Conservation (phyloP, 2,113 vertebrate genomes). For the Pelecanus crispus region DNA sequence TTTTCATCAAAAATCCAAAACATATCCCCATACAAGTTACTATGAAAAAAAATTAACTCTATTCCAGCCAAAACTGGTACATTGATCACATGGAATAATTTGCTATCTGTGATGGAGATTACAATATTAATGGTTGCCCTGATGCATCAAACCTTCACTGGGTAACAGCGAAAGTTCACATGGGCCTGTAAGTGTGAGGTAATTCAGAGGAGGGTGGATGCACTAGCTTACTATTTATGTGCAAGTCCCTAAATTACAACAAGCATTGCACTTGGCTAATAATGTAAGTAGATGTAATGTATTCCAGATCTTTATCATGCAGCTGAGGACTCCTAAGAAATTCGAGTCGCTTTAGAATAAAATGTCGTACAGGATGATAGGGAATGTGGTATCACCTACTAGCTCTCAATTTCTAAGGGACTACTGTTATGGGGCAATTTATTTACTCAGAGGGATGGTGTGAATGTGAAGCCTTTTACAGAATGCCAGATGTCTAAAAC, state of each 20-base stretch:
- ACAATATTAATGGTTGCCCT: background rate
- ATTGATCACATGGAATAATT: background rate
- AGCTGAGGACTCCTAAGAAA: background rate
- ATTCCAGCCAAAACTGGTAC: background rate
- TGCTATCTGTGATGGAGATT: background rate
- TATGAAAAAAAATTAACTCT: background rate
- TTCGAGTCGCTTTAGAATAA: background rate
- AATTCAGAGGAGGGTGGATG: background rate
- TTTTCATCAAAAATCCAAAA: background rate
- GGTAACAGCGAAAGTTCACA: background rate
- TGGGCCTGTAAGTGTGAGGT: background rate
- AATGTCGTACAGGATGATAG: background rate
- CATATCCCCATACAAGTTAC: no score
- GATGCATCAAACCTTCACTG: background rate
- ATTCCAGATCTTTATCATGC: background rate
- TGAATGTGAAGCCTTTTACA: background rate
- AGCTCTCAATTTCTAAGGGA: background rate
- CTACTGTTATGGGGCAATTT: background rate
- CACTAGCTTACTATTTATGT: background rate
- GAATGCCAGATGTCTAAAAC: background rate
- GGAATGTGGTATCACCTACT: background rate
- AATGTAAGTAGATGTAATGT: background rate
- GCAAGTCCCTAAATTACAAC: background rate
- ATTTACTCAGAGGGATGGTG: background rate
- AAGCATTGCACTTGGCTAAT: background rate